Base-by-base conservation (phyloP, 2,113 vertebrate species). In the Psettodes erumei region DNA sequence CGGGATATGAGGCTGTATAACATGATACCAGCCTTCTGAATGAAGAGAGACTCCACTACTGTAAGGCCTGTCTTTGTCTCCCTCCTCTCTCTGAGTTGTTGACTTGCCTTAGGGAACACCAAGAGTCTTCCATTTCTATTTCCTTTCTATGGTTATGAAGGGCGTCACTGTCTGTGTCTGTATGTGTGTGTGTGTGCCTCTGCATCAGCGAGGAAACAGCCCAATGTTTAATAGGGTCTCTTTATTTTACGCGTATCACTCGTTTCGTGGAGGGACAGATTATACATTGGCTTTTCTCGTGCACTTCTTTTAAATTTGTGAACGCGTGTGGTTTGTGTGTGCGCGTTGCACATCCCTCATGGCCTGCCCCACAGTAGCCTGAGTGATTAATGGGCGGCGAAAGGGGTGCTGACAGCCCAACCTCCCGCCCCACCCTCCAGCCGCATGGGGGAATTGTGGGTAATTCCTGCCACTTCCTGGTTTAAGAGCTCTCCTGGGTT, bases 341-440 rank as follows among this genome's bases (percentile, higher is more conserved):
- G 55, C 63, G 69, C 37, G 42, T 38, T 38, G 51, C 35, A 18
- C 37, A n/a, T 74, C 54, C 55, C 68, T 18, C 40, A 65, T n/a
- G 63, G 51, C 50, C 71, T 25, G 78, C 82, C 73, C 73, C 60
- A 55, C 81, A 77, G 82, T 81, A 75, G 77, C 81, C 66, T 50
- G 35, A 79, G 77, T 89, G 85, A 90, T 87, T 85, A 86, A 91
- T 83, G 85, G 78, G 86, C 16, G 1, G 60, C 72, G 66, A 71
- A 72, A 72, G 75, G 77, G 81, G 23, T 1, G 32, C 71, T 79
- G 88, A 84, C 90, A 86, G 79, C 62, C 84, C 76, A 61, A 82
- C 85, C 79, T 62, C 65, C 71, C 8, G 5, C 23, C 71, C 33
- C 65, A 37, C 40, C 77, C 69, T 69, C 63, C 25, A 19, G 30